phyloP scores from a whole-genome alignment of 2,113 vertebrate species.

The Girardinichthys multiradiatus region DNA sequence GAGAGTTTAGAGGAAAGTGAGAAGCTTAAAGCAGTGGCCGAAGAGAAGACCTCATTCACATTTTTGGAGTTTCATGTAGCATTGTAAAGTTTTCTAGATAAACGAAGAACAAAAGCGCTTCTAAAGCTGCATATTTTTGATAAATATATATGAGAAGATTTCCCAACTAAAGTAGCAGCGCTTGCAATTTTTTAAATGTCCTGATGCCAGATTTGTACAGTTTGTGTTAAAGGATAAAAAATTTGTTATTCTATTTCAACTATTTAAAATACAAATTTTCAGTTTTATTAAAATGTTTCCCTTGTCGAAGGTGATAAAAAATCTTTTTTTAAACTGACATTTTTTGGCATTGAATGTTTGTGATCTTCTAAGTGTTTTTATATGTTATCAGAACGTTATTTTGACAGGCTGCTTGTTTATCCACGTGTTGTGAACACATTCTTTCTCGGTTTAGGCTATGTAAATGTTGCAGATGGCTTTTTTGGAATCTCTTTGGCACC shows the following conservation, averaged over 20 bases:
- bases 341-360: slow-evolving; percentile 33
- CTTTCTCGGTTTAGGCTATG: slow-evolving; percentile 9
- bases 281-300: slow-evolving; percentile 44
- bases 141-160: slow-evolving; percentile 85
- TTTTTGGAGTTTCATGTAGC: slow-evolving; percentile 85
- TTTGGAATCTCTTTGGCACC: background rate
- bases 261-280: slow-evolving; percentile 76
- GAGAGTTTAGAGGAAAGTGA: slow-evolving; percentile 58
- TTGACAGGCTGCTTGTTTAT: slow-evolving; percentile 43
- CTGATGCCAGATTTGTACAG: slow-evolving; percentile 82
- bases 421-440: slow-evolving; percentile 23
- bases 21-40: background rate
- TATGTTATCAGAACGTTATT: background rate
- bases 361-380: slow-evolving; percentile 61
- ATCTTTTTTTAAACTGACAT: slow-evolving; percentile 36
- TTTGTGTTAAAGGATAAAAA: slow-evolving; percentile 74
- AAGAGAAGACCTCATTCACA: slow-evolving; percentile 51
- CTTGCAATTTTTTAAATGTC: slow-evolving; percentile 78
- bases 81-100: slow-evolving; percentile 85
- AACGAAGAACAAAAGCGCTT: slow-evolving; percentile 84
- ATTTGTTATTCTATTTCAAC: slow-evolving; percentile 83
- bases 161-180: slow-evolving; percentile 85
- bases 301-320: slow-evolving; percentile 35
- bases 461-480: background rate
- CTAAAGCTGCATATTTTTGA: slow-evolving; percentile 92